Conservation (phyloP, 2,113 vertebrate species). For the Aplodontia rufa region DNA sequence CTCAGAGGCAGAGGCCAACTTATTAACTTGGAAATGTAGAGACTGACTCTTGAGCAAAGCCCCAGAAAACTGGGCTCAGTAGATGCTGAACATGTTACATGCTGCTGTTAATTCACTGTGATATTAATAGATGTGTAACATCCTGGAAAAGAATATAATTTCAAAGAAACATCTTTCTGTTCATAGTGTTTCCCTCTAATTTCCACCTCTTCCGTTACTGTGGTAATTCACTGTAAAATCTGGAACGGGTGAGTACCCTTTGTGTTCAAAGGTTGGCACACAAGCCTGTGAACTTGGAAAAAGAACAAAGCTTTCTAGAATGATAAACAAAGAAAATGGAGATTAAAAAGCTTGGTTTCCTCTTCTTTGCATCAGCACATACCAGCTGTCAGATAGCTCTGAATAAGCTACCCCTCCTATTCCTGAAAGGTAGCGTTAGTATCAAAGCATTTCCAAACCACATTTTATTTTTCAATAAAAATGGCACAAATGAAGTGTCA, state of each 20-base stretch:
- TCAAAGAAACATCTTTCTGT: slow-evolving; percentile 10
- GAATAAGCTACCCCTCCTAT: slow-evolving; percentile 1
- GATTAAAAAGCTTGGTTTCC: slow-evolving; percentile 56
- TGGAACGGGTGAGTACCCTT: not conserved
- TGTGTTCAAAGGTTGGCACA: slow-evolving; percentile 46
- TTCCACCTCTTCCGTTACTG: not conserved
- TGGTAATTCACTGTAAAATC: slow-evolving; percentile 8
- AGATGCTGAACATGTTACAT: not conserved
- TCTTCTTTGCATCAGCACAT: slow-evolving; percentile 47
- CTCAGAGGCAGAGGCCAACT: not conserved
- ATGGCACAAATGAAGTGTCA: not conserved
- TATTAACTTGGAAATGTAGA: not conserved
- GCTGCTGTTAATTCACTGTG: not conserved
- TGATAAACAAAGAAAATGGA: slow-evolving; percentile 59
- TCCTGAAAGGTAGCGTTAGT: slow-evolving; percentile 37
- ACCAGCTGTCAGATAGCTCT: slow-evolving; percentile 31
- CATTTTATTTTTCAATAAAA: slow-evolving; percentile 6
- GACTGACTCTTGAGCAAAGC: not conserved
- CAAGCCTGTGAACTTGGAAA: slow-evolving; percentile 53
- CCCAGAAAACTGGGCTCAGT: not conserved
- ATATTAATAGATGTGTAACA: not conserved
- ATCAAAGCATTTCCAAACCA: not conserved
- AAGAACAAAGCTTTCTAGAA: slow-evolving; percentile 60
- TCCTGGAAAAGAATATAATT: not conserved
- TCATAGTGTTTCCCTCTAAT: not conserved